Conservation (phyloP, 2,113 vertebrate genomes). For the Cephalopterus ornatus region DNA sequence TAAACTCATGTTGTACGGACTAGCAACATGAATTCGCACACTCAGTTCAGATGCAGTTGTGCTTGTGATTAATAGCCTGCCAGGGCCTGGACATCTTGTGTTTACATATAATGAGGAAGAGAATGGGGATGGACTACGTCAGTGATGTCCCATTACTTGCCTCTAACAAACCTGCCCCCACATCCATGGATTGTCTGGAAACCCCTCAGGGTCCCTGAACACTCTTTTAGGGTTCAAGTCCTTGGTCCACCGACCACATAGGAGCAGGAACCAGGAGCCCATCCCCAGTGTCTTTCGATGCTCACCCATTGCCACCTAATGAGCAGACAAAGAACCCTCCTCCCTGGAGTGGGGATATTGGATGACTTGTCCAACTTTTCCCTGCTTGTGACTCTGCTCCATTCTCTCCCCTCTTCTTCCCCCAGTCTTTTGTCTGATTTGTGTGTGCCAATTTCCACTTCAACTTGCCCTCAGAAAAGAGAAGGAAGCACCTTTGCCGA, state of each 20-base stretch:
- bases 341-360: neutral
- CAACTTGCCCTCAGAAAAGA: neutral
- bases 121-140: neutral
- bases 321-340: neutral
- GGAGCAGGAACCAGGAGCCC: neutral
- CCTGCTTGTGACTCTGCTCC: neutral
- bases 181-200: neutral
- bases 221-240: neutral
- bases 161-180: neutral
- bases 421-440: neutral
- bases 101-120: neutral
- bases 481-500: neutral
- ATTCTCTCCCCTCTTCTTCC: neutral
- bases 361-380: neutral
- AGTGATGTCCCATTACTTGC: neutral
- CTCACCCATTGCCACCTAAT: neutral
- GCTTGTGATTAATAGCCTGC: neutral
- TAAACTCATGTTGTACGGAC: rapidly evolving
- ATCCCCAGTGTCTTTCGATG: neutral
- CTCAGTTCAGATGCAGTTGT: neutral
- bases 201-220: neutral
- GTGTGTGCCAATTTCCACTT: neutral
- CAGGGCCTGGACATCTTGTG: neutral
- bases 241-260: rapidly evolving
- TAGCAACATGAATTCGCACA: neutral